Evolutionary conservation across 1,140 invertebrate genomes (phyloP).

Genomic region (Aphelenchoides fujianensis): DNA sequence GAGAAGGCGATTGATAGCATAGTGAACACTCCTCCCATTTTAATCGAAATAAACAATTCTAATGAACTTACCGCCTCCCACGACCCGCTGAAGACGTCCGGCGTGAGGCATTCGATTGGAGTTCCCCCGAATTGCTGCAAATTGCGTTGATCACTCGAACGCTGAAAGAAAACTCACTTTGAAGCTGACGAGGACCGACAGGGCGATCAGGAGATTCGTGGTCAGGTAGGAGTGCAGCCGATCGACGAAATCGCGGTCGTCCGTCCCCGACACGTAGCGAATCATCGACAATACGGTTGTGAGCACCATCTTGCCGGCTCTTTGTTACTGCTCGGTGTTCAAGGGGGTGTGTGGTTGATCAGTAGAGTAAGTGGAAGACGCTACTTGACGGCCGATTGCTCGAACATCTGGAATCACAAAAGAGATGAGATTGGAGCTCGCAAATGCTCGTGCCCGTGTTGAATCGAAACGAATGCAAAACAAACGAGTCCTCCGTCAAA

Average conservation of each 20-base stretch:
- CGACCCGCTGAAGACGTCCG: constrained; percentile 47
- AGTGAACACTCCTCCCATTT: constrained; percentile 9
- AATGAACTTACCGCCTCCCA: constrained; percentile 48
- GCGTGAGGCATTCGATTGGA: constrained; percentile 46
- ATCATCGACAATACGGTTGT: constrained; percentile 50
- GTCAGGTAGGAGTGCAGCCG: constrained; percentile 47
- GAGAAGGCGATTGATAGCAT: no score
- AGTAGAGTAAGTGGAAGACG: not conserved
- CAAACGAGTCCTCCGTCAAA: no score
- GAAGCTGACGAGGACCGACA: constrained; percentile 50
- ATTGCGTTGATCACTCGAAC: constrained; percentile 1
- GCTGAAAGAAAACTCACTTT: constrained; percentile 37
- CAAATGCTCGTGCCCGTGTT: no score
- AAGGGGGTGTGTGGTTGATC: not conserved
- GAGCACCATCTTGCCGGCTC: constrained; percentile 25
- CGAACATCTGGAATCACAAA: not conserved
- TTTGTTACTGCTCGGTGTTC: no score
- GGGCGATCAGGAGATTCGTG: constrained; percentile 47
- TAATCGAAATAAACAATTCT: constrained; percentile 16
- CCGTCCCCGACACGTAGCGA: constrained; percentile 49
- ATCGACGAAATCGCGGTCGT: constrained; percentile 54
- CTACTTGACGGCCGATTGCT: not conserved
- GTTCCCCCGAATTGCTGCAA: constrained; percentile 56
- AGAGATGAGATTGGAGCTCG: no score
- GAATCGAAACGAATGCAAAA: no score